These are phyloP conservation scores for Machaerirhynchus nigripectus DNA, from an alignment of 2,113 vertebrate species.

Conservation along the genomic window DNA sequence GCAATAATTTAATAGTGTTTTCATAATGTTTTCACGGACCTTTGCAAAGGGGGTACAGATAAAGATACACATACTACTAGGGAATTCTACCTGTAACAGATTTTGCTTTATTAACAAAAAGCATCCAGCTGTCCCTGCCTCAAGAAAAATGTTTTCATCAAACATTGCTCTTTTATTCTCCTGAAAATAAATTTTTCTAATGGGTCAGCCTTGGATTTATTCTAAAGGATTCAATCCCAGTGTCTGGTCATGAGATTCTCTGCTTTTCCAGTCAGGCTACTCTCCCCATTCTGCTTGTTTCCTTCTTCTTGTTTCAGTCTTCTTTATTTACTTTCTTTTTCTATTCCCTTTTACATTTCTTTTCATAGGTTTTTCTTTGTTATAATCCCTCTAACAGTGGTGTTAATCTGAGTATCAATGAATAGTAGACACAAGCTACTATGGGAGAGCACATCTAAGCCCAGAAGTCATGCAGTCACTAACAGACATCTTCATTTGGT, in stretches of 20 bases:
- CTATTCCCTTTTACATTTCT: background rate
- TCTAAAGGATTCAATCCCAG: background rate
- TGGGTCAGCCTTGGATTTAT: background rate
- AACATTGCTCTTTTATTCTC: background rate
- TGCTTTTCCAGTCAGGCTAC: background rate
- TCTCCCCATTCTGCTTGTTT: background rate
- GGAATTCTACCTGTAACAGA: background rate
- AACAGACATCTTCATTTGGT: background rate
- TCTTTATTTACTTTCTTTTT: background rate
- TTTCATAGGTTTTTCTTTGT: background rate
- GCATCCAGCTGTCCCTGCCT: background rate
- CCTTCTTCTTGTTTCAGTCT: background rate
- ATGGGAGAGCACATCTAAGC: background rate
- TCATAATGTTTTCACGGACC: background rate
- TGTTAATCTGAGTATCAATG: background rate
- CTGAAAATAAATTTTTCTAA: background rate
- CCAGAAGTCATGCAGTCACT: background rate
- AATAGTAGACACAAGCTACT: background rate
- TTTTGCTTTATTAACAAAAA: background rate
- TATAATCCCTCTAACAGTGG: background rate
- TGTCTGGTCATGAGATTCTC: background rate
- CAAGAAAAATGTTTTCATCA: background rate
- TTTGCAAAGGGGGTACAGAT: background rate
- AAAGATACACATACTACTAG: background rate
- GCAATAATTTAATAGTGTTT: background rate